phyloP scores from a whole-genome alignment of 2,113 vertebrate genomes.

The Boleophthalmus pectinirostris region DNA sequence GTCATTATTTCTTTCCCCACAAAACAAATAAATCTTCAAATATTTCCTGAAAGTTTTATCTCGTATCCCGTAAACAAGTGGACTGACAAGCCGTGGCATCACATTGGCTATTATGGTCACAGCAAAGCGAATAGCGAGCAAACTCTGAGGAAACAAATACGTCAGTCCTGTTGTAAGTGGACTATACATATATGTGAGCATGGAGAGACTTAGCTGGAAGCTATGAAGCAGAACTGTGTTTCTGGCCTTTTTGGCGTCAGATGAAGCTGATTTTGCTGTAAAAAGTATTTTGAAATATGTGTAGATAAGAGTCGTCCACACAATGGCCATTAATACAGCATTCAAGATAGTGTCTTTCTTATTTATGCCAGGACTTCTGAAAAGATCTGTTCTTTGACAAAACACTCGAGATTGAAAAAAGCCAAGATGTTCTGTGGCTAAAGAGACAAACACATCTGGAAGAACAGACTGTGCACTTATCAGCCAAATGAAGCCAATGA shows the following conservation, averaged over 20 bases:
- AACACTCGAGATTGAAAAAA: constrained; percentile 51
- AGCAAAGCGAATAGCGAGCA: constrained; percentile 18
- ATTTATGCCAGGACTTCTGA: constrained; percentile 16
- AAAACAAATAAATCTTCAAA: constrained; percentile 46
- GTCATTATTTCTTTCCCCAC: not conserved
- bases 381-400: constrained; percentile 33
- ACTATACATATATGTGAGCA: constrained; percentile 53
- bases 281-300: constrained; percentile 64
- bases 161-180: constrained; percentile 18
- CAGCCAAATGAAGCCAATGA: constrained; percentile 63
- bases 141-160: constrained; percentile 16
- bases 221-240: constrained; percentile 69
- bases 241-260: constrained; percentile 63
- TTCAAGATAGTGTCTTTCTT: constrained; percentile 44
- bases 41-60: constrained; percentile 63
- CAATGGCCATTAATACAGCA: constrained; percentile 34
- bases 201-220: constrained; percentile 66
- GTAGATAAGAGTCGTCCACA: constrained; percentile 60
- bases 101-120: constrained; percentile 55
- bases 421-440: constrained; percentile 41
- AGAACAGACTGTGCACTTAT: constrained; percentile 30
- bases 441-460: constrained; percentile 59
- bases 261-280: constrained; percentile 53
- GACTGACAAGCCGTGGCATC: constrained; percentile 66
- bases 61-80: constrained; percentile 68